Percentiles rank a stretch among this genome's conserved stretches.
Evolutionary conservation across 2,888 invertebrate species (phyloP).

Genomic region (Apamea monoglypha): DNA sequence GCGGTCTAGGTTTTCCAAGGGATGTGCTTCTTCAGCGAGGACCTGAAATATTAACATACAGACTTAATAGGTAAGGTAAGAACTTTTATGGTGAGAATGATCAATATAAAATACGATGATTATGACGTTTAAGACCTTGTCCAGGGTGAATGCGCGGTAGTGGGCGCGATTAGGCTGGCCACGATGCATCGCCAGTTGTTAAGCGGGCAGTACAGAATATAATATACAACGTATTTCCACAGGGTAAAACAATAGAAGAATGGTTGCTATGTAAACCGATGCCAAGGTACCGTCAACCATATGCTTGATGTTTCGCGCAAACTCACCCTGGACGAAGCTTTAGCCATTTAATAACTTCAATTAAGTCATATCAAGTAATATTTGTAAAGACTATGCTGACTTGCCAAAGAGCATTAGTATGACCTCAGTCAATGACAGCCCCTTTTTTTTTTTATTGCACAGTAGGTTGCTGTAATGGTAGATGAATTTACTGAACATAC

Average conservation of each 20-base stretch:
- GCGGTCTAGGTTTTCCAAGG: conserved; percentile 95
- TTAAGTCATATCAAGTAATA: not conserved
- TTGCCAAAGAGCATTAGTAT: not conserved
- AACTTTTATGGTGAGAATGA: not conserved
- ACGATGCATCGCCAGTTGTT: not conserved
- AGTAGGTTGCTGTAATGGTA: not conserved
- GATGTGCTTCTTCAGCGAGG: conserved; percentile 98
- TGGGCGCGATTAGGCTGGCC: not conserved
- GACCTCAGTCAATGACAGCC: conserved; percentile 19
- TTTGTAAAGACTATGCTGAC: not conserved
- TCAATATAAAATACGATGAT: not conserved
- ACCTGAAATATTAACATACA: conserved; percentile 88
- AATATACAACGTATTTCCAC: not conserved
- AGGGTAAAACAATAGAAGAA: not conserved
- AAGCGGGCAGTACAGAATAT: not conserved
- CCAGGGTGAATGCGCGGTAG: not conserved
- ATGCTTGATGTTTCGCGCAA: not conserved
- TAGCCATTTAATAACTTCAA: not conserved
- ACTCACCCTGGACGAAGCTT: not conserved
- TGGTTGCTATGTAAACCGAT: not conserved
- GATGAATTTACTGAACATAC: not conserved
- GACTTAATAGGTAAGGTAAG: not conserved
- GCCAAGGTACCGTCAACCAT: not conserved
- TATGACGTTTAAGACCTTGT: not conserved
- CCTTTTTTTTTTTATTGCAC: not conserved